Evolutionary conservation across 2,888 invertebrate species (phyloP), one percentile per base, ranked within the genome.

Genomic region (Eilema depressum): DNA sequence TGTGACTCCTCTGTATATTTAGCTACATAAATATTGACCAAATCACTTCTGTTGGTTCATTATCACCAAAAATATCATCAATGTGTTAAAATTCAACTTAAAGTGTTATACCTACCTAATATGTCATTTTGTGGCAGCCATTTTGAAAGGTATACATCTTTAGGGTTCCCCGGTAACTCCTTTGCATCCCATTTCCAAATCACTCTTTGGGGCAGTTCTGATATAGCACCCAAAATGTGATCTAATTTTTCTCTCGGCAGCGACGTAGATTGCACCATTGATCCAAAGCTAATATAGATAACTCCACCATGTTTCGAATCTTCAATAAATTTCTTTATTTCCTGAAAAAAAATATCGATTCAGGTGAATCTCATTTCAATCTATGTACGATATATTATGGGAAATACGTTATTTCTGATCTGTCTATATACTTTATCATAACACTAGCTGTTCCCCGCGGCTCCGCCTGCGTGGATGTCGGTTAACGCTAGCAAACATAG

Each of bases 121-220:
- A 97, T 95, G 85, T 97, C 97, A 78, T 96, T 96, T 83, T 97
- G 97, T 0, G 97, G 97, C 80, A 97, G 86, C 97, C 97, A 97
- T 66, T 96, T 96, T 68, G 93, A 93, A 23, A 96, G 84, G 86
- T 96, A 94, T 10, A 97, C 94, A 83, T 97, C 97, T 64, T 94
- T 90, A 0, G 96, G 96, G 78, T 96, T 94, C 28, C 93, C 95
- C 0, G 95, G 95, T 81, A 96, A 87, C 14, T 93, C 89, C 11
- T 96, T 96, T 64, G 95, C 94, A 83, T 97, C 97, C 96, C 97
- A 97, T 91, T 98, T 98, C 97, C 97, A 98, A 37, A 98, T 89
- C 3, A 98, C 96, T 77, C 96, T 96, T 81, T 97, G 96, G 2
- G 97, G 96, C 30, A 98, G 89, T 74, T 96, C 92, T 0, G 95